Evolutionary conservation across 2,888 invertebrate species (phyloP), one percentile per base, ranked within the genome.

Genomic region (Smittia sp.): DNA sequence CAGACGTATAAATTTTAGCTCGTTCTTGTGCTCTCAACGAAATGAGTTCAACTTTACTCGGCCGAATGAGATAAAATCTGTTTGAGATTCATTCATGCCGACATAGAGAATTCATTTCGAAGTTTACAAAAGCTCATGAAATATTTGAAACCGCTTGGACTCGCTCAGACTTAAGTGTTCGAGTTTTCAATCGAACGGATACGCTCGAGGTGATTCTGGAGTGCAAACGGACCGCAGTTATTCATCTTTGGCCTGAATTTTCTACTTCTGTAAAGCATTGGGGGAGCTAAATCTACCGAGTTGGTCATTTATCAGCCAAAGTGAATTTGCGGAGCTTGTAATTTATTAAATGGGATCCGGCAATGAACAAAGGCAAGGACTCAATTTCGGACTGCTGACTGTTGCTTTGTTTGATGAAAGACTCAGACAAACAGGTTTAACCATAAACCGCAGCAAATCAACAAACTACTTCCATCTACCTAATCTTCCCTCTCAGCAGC

Each of bases 1-100:
- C 67, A 67, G 67, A 67, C 67, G 41, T 41, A 67, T 67, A 67
- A 67, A 67, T 67, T 63, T 32, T 32, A 13, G 66, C 15, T 66
- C 38, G 32, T 66, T 66, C 18, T 22, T 58, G 22, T 58, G 58
- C 58, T 58, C 22, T 58, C 22, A 3, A 11, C 20, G 58, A 63
- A 63, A 58, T 58, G 25, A 63, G 22, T 13, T 63, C 63, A 63
- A 58, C 25, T 63, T 1, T 27, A 18, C 58, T 13, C 13, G 9
- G n/a, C 7, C 58, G 22, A 22, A 58, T 58, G 58, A 58, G 22
- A 58, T 58, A 6, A 13, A 58, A 20, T 58, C 22, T 46, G 46
- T 46, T 46, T 46, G 46, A 6, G 15, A 46, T 46, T 15, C 15
- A 6, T 46, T 46, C 13, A n/a, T n/a, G n/a, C n/a, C 11, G 15